These are phyloP conservation scores for Gnathonemus echidnorhynchus DNA, from an alignment of 2,113 vertebrate genomes.

Conservation along the genomic window DNA sequence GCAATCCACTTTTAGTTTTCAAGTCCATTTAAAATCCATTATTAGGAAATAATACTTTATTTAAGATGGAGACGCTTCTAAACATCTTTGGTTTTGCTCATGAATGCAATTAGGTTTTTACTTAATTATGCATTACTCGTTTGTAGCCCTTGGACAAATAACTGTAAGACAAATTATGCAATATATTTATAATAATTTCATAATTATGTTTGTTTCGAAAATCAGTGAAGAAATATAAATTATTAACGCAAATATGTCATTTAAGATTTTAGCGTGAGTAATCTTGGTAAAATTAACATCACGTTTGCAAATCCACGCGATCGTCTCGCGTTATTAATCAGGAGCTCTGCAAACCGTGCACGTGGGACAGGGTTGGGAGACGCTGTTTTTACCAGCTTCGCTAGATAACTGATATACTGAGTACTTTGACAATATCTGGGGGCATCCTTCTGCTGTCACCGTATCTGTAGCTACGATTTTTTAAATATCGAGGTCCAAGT, in stretches of 20 bases:
- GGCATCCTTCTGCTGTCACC: no score
- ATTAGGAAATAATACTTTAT: background rate
- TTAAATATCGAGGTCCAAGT: no score
- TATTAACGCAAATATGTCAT: background rate
- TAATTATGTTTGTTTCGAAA: background rate
- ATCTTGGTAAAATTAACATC: background rate
- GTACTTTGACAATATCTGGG: no score
- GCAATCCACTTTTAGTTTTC: constrained; percentile 31
- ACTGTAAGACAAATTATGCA: background rate
- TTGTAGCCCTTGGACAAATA: background rate
- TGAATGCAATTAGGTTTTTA: background rate
- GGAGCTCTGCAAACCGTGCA: background rate
- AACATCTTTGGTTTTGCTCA: background rate
- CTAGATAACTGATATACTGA: background rate
- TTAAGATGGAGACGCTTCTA: background rate
- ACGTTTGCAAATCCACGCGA: background rate
- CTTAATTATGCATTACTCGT: background rate
- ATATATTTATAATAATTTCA: background rate
- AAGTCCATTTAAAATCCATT: background rate
- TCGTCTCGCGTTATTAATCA: background rate
- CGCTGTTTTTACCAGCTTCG: background rate
- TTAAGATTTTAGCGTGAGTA: background rate
- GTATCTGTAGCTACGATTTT: no score
- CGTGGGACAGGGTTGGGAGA: background rate
- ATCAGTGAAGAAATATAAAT: background rate